phyloP scores from a whole-genome alignment of 2,888 invertebrate genomes.

The Drosophila picticornis region DNA sequence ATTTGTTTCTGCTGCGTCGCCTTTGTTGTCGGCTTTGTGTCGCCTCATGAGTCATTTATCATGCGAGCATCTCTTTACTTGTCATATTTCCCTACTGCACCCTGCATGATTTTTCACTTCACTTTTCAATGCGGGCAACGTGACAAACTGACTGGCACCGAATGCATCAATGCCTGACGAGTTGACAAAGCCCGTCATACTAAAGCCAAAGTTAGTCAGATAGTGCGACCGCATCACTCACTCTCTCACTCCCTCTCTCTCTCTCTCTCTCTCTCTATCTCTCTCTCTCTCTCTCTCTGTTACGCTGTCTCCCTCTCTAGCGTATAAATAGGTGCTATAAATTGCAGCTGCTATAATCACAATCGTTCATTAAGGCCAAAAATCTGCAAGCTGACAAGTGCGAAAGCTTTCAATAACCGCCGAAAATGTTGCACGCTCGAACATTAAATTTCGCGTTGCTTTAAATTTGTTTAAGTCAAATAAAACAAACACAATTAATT shows the following conservation, averaged over 20 bases:
- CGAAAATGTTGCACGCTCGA: conserved; percentile 32
- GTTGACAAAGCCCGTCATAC: conserved; percentile 48
- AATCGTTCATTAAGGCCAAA: conserved; percentile 9
- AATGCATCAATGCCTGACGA: conserved; percentile 62
- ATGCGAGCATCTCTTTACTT: conserved; percentile 64
- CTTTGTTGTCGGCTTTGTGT: conserved; percentile 65
- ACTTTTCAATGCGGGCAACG: conserved; percentile 54
- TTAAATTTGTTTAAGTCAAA: conserved; percentile 1
- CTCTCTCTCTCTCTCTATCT: not conserved
- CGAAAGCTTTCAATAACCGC: conserved; percentile 43
- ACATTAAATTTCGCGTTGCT: conserved; percentile 9
- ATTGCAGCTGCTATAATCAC: not conserved
- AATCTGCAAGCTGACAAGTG: conserved; percentile 11
- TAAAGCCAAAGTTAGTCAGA: conserved; percentile 21
- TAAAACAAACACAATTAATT: not conserved
- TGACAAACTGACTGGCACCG: conserved; percentile 61
- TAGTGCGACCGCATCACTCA: not conserved
- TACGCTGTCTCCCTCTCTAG: not conserved
- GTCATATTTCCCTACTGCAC: conserved; percentile 61
- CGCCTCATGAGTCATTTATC: conserved; percentile 77
- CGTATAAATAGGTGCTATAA: conserved; percentile 25
- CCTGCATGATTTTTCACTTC: conserved; percentile 74
- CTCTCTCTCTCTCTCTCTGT: not conserved
- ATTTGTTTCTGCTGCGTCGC: conserved; percentile 65
- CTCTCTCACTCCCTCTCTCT: not conserved